Base-by-base conservation (phyloP, 1,140 invertebrate genomes). In the Eupristina koningsbergeri region DNA sequence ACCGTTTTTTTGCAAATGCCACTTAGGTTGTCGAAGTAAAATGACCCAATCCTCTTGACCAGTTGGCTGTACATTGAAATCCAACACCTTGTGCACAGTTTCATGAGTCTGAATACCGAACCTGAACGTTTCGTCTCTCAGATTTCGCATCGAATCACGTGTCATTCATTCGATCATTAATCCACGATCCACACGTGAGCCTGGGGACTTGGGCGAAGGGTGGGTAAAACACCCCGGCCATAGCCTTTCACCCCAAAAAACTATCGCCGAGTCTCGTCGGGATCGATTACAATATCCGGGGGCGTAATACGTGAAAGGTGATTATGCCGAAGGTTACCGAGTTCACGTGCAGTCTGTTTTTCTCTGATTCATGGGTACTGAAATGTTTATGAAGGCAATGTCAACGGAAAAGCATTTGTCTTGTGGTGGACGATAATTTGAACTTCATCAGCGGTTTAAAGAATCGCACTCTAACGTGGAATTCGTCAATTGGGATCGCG, bases 241-340 rank as follows among this genome's bases (percentile, higher is more conserved):
- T 83, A 75, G 41, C 64, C 63, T 83, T 83, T 83, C 71, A 31
- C 36, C 47, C 50, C 63, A 67, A 75, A 71, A 69, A 83, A 69
- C 58, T 81, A 75, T 29, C 71, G 13, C 36, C 67, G 53, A 26
- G 1, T 26, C 22, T 5, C 22, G 22, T 22, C 5, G 53, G 26
- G 26, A 26, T 9, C 9, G 22, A 19, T 58, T 9, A 5, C 7
- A 22, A 26, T 26, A 17, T 19, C 50, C 50, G 17, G 50, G 50
- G 3, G 19, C 17, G 17, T n/a, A n/a, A n/a, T n/a, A n/a, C 50
- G 50, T 53, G 50, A 9, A 17, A 19, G 17, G 11, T 17, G 50
- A 17, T 53, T 53, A 5, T 22, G 22, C 26, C 0, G 53, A 15
- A 50, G 47, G 9, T 22, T 26, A 26, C 22, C 22, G 22, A 22